Percentiles rank a stretch among this genome's conserved stretches.
Conservation (phyloP, 2,797 vertebrate species). For the Eulemur coronatus region DNA sequence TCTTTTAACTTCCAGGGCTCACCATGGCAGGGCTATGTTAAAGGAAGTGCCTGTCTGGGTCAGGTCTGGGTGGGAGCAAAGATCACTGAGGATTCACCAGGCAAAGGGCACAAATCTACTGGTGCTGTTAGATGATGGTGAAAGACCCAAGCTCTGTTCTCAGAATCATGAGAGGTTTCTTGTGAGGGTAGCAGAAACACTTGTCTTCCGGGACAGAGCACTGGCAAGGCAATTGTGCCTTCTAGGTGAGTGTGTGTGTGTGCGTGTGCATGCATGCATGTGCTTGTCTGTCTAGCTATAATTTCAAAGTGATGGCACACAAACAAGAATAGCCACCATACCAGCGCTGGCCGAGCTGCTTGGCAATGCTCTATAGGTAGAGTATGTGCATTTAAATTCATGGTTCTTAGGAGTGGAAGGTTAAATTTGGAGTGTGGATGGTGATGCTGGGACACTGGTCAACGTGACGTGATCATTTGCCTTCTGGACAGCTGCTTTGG, state of each 20-base stretch:
- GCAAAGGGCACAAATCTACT: not conserved
- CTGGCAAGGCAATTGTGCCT: not conserved
- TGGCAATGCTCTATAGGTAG: not conserved
- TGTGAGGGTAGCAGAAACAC: not conserved
- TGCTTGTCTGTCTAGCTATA: not conserved
- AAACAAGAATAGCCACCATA: not conserved
- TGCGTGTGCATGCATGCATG: rapidly evolving
- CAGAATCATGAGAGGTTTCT: not conserved
- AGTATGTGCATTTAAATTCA: not conserved
- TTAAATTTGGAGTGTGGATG: not conserved
- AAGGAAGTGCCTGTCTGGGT: not conserved
- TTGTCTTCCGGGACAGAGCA: not conserved
- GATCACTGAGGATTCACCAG: not conserved
- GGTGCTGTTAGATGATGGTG: not conserved
- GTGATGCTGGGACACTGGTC: not conserved
- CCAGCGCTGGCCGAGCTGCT: not conserved
- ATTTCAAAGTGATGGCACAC: not conserved
- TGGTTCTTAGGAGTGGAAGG: not conserved
- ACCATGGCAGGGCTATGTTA: not conserved
- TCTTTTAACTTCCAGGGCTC: not conserved
- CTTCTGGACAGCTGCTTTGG: not conserved
- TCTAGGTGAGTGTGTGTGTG: not conserved
- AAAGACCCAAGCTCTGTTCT: not conserved
- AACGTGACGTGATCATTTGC: no score
- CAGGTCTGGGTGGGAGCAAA: not conserved